Conservation (phyloP, 2,797 vertebrate species). For the Pseudocheirus occidentalis region DNA sequence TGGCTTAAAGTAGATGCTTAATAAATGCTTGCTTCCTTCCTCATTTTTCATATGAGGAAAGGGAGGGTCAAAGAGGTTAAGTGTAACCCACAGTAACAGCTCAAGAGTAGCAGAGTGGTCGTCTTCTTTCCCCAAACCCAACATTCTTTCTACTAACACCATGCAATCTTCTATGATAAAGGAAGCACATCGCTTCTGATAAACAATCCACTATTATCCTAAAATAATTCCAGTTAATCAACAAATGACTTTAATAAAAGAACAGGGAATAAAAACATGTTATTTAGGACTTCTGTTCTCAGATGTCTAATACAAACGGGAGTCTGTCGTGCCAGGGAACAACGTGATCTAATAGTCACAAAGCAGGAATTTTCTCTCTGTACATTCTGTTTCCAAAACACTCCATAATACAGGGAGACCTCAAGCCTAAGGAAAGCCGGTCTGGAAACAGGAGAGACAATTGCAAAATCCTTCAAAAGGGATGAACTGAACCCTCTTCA, state of each 20-base stretch:
- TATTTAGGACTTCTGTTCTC: slow-evolving; percentile 75
- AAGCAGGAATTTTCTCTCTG: slow-evolving; percentile 66
- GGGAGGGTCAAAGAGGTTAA: not conserved
- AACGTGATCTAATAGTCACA: slow-evolving; percentile 63
- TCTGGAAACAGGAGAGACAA: slow-evolving; percentile 56
- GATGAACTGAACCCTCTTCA: slow-evolving; percentile 36
- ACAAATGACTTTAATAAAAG: slow-evolving; percentile 18
- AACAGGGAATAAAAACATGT: slow-evolving; percentile 72
- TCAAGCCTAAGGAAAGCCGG: slow-evolving; percentile 38
- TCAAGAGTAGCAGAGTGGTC: not conserved
- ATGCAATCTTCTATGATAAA: not conserved
- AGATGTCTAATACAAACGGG: slow-evolving; percentile 72
- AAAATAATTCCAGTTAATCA: slow-evolving; percentile 26
- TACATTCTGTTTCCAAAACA: slow-evolving; percentile 79
- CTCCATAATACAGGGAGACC: slow-evolving; percentile 59
- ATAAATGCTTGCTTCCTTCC: not conserved
- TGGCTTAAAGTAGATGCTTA: not conserved
- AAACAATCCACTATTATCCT: slow-evolving; percentile 49
- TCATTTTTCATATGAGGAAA: not conserved
- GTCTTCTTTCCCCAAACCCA: not conserved
- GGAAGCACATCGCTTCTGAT: slow-evolving; percentile 7
- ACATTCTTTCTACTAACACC: not conserved
- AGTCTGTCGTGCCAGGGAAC: slow-evolving; percentile 72
- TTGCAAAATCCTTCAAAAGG: slow-evolving; percentile 27
- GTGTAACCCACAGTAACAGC: not conserved